Base-by-base conservation (phyloP, 2,888 invertebrate species). In the Agapostemon virescens region DNA sequence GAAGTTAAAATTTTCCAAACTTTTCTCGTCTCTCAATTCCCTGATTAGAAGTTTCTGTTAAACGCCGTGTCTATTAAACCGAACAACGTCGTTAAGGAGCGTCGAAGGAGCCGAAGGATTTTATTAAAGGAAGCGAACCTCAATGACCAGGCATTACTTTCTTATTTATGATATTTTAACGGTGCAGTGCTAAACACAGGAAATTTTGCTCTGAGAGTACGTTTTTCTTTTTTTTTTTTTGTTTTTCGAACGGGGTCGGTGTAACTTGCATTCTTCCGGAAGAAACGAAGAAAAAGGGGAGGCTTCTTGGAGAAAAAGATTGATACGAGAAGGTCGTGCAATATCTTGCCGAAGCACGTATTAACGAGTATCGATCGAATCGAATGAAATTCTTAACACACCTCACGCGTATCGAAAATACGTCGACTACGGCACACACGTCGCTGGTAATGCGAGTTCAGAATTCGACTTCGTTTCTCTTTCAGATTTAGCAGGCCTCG, bases 151-250 rank as follows among this genome's bases (percentile, higher is more conserved):
- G 33, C 71, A 45, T 71, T 71, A 71, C 45, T 45, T 33, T 17
- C n/a, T 71, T 71, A 63, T 72, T 72, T 72, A 64, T 49, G 63
- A 72, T 49, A 64, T 72, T 72, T 64, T 64, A 72, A 64, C 45
- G 63, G 61, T 17, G 38, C 42, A 23, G n/a, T 0, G 49, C 45
- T 61, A 33, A n/a, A 71, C 61, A 61, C 42, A 17, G 70, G 33
- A 61, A 71, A 71, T 61, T 71, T 55, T 26, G 55, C 58, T 45
- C 33, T n/a, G 7, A 26, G 40, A 26, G 45, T 70, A 33, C 61
- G 33, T 71, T 71, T 58, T 40, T 38, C 38, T 38, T 38, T 9
- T 6, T 38, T 38, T 11, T 40, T 13, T 20, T 2, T 45, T 7
- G 20, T n/a, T 45, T 45, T 33, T 45, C 42, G 61, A 45, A 63